Conservation (phyloP, 2,113 vertebrate genomes). For the Casuarius casuarius region DNA sequence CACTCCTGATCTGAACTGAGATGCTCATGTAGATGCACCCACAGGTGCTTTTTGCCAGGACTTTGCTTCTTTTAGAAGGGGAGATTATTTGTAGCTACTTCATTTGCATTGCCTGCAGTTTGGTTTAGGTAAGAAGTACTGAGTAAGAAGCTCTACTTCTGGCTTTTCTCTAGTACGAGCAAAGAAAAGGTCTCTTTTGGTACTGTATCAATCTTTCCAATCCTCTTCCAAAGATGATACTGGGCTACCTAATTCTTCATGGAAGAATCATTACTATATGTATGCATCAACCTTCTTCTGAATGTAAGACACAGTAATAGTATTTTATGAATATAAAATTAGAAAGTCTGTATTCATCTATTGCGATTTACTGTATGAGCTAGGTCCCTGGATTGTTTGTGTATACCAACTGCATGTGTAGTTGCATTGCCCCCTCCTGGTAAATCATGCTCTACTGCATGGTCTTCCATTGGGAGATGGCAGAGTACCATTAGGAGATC, state of each 20-base stretch:
- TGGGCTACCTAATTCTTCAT: background rate
- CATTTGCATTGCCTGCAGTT: slow-evolving; percentile 30
- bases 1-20: slow-evolving; percentile 33
- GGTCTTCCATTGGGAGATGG: background rate
- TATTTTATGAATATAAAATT: background rate
- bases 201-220: background rate
- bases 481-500: background rate
- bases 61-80: slow-evolving; percentile 10
- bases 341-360: background rate
- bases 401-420: background rate
- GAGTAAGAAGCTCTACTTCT: slow-evolving; percentile 9
- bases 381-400: background rate
- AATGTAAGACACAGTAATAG: background rate
- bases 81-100: background rate
- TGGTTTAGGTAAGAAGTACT: background rate
- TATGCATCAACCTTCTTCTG: background rate
- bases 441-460: background rate
- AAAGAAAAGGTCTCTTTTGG: background rate
- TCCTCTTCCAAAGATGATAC: background rate
- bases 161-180: background rate
- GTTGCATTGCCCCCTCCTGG: slow-evolving; percentile 69
- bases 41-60: background rate
- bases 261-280: background rate
- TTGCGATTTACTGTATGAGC: background rate
- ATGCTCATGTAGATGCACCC: slow-evolving; percentile 7